These are phyloP conservation scores for Lithodes maja DNA, from an alignment of 2,888 invertebrate genomes.

Conservation along the genomic window DNA sequence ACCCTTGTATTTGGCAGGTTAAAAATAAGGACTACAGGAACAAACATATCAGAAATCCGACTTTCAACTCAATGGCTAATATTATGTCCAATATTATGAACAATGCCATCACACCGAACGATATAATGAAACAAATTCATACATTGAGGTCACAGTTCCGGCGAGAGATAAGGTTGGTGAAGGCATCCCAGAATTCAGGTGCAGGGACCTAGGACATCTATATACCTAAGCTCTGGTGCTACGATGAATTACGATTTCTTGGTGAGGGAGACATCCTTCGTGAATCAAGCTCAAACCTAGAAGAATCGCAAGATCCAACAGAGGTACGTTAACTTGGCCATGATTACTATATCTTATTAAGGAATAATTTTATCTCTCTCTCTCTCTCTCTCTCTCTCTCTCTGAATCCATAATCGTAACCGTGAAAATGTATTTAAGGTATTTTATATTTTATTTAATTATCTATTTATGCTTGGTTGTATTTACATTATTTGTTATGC, in stretches of 20 bases:
- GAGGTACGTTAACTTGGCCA: neutral
- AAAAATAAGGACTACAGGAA: neutral
- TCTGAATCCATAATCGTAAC: too few species aligned
- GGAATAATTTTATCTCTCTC: neutral
- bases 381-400: too few species aligned
- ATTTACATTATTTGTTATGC: too few species aligned
- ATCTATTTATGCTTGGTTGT: too few species aligned
- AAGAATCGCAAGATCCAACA: neutral
- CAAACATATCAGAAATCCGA: too few species aligned
- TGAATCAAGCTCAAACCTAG: neutral
- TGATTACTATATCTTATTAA: neutral
- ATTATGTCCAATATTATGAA: too few species aligned
- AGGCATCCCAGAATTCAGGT: conserved; percentile 43
- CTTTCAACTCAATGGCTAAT: too few species aligned
- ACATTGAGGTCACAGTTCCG: conserved; percentile 15
- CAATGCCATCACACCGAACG: neutral
- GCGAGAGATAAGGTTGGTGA: conserved; percentile 3
- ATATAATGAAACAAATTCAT: neutral
- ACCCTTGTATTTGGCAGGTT: too few species aligned
- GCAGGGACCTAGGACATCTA: conserved; percentile 28
- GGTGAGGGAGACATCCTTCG: conserved; percentile 21
- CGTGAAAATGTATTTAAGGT: too few species aligned
- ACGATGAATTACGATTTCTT: conserved; percentile 29
- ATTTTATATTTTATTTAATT: too few species aligned
- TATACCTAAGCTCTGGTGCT: conserved; percentile 49